Conservation (phyloP, 2,888 invertebrate species). For the Panzeria rudis region DNA sequence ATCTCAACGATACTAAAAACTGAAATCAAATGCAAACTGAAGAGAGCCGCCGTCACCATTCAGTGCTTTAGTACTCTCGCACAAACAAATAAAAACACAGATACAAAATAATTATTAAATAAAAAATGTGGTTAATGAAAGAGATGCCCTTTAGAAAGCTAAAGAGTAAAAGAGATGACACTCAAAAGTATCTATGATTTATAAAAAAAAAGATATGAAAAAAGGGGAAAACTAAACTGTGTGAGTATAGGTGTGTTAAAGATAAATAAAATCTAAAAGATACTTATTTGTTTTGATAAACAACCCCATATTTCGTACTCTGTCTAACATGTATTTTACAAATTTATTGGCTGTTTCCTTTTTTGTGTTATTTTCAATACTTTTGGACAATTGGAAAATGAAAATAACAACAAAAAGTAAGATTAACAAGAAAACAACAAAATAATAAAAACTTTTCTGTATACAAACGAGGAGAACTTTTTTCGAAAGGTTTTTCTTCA, state of each 20-base stretch:
- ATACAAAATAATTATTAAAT: not conserved
- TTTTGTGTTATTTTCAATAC: conserved; percentile 37
- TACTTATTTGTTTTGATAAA: conserved; percentile 31
- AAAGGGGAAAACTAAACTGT: conserved; percentile 30
- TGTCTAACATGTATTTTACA: conserved; percentile 49
- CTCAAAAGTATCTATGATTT: conserved; percentile 47
- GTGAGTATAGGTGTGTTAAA: conserved; percentile 7
- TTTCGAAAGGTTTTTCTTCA: conserved; percentile 11
- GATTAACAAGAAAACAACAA: conserved; percentile 6
- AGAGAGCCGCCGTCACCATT: conserved; percentile 53
- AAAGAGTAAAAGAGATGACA: conserved; percentile 41
- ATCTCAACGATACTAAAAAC: conserved; percentile 70
- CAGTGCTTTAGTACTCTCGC: conserved; percentile 11
- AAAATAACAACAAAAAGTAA: conserved; percentile 10
- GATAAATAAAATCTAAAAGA: conserved; percentile 62
- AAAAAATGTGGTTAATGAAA: not conserved
- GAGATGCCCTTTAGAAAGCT: not conserved
- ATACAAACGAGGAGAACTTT: conserved; percentile 21
- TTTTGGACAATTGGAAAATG: conserved; percentile 54
- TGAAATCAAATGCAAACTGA: conserved; percentile 28
- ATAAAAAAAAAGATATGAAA: conserved; percentile 4
- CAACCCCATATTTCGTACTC: conserved; percentile 55
- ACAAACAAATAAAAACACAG: conserved; percentile 18
- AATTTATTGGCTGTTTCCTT: conserved; percentile 56
- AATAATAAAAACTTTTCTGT: not conserved